Evolutionary conservation across 2,113 vertebrate species (phyloP).

Genomic region (Dascyllus trimaculatus): DNA sequence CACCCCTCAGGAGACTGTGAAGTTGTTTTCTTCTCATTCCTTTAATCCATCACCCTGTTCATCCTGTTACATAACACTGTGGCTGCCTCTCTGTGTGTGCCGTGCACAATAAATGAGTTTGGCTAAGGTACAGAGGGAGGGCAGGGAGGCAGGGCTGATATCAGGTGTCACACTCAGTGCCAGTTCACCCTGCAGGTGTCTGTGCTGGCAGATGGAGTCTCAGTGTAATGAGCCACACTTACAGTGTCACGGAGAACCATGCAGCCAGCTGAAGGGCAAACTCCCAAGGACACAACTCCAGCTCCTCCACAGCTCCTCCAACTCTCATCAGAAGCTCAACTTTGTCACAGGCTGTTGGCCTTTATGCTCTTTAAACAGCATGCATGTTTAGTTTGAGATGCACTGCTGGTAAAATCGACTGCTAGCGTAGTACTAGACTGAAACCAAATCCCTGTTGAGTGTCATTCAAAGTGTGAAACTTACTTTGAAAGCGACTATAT

Average conservation of each 20-base stretch:
- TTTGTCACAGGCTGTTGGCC: too few relatives aligned
- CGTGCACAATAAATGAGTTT: slow-evolving; percentile 1
- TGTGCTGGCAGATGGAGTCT: slow-evolving; percentile 70
- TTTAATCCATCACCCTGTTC: not conserved
- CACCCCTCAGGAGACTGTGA: too few relatives aligned
- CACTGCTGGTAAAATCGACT: too few relatives aligned
- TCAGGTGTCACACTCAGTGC: slow-evolving; percentile 33
- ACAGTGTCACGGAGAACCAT: slow-evolving; percentile 44
- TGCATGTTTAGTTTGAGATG: too few relatives aligned
- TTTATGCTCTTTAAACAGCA: too few relatives aligned
- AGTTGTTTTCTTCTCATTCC: too few relatives aligned
- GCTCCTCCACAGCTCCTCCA: not conserved
- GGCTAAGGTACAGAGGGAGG: not conserved
- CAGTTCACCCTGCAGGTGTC: slow-evolving; percentile 46
- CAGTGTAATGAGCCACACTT: slow-evolving; percentile 37
- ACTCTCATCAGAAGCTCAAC: too few relatives aligned
- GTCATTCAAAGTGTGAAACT: too few relatives aligned
- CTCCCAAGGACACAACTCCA: slow-evolving; percentile 56
- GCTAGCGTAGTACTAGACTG: too few relatives aligned
- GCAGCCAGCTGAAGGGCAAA: slow-evolving; percentile 63
- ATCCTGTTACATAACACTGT: slow-evolving; percentile 5
- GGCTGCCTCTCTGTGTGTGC: not conserved
- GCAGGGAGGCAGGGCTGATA: not conserved
- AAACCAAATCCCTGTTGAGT: too few relatives aligned
- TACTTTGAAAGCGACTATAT: too few relatives aligned